Evolutionary conservation across 2,888 invertebrate genomes (phyloP).

Genomic region (Bellardia pandia): DNA sequence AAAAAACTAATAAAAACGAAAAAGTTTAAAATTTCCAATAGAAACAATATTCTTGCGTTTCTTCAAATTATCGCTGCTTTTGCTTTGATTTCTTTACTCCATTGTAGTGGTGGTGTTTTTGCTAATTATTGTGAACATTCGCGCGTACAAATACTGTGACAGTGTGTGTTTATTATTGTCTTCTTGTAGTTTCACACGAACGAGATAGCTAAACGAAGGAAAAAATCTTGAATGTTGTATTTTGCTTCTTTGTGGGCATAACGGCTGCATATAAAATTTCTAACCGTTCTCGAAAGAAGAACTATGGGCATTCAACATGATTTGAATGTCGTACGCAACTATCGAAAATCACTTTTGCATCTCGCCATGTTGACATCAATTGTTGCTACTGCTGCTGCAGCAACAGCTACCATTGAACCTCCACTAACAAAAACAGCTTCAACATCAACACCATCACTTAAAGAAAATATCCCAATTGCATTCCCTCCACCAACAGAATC

Average conservation of each 20-base stretch:
- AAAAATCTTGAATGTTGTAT: slow-evolving; percentile 51
- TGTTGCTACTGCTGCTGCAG: slow-evolving; percentile 77
- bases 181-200: slow-evolving; percentile 7
- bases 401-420: slow-evolving; percentile 62
- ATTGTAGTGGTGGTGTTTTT: neutral
- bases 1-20: slow-evolving; percentile 6
- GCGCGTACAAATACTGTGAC: neutral
- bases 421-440: slow-evolving; percentile 25
- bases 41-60: slow-evolving; percentile 32
- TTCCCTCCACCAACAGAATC: slow-evolving; percentile 12
- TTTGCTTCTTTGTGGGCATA: neutral
- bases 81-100: slow-evolving; percentile 3
- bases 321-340: slow-evolving; percentile 76
- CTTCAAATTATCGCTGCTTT: slow-evolving; percentile 5
- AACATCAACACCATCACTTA: slow-evolving; percentile 25
- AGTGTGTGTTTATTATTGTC: slow-evolving; percentile 12
- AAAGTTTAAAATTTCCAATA: slow-evolving; percentile 3
- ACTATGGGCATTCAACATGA: slow-evolving; percentile 79
- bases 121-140: slow-evolving; percentile 2
- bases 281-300: slow-evolving; percentile 27
- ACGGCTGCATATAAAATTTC: slow-evolving; percentile 7
- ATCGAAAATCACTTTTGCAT: slow-evolving; percentile 77
- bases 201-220: slow-evolving; percentile 1
- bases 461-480: slow-evolving; percentile 8
- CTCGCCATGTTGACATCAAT: slow-evolving; percentile 80